Evolutionary conservation across 2,888 invertebrate species (phyloP).

Genomic region (Calliscelio sp.): DNA sequence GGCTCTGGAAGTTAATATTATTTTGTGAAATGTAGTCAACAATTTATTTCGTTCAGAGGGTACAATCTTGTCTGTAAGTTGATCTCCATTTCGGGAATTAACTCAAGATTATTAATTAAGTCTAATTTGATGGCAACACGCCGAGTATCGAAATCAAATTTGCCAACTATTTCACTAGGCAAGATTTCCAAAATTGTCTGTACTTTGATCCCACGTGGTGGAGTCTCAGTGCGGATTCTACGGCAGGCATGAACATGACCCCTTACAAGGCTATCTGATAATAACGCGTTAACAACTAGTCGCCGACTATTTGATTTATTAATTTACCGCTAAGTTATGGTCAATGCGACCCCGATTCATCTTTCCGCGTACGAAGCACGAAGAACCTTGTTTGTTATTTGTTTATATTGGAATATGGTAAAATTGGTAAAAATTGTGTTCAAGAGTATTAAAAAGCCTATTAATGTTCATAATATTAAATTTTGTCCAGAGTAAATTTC

Average conservation of each 20-base stretch:
- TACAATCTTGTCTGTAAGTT: conserved; percentile 19
- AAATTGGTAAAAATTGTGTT: neutral
- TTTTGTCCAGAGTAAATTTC: too few relatives aligned
- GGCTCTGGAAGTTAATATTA: too few relatives aligned
- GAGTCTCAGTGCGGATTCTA: conserved; percentile 7
- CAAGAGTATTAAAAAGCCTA: too few relatives aligned
- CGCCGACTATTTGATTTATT: conserved; percentile 39
- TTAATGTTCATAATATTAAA: too few relatives aligned
- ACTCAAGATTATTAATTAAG: conserved; percentile 25
- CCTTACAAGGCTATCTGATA: conserved; percentile 44
- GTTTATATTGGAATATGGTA: neutral
- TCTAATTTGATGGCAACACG: conserved; percentile 33
- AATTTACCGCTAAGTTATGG: conserved; percentile 18
- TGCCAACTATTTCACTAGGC: conserved; percentile 17
- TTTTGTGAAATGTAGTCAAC: too few relatives aligned
- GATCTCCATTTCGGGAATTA: conserved; percentile 29
- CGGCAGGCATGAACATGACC: conserved; percentile 43
- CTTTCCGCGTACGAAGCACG: neutral
- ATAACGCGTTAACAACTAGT: conserved; percentile 55
- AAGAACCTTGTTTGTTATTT: neutral
- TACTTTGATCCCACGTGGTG: conserved; percentile 34
- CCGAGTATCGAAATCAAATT: conserved; percentile 29
- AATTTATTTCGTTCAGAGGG: too few relatives aligned
- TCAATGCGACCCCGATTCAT: conserved; percentile 30
- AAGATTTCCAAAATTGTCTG: conserved; percentile 53